Conservation (phyloP, 2,113 vertebrate genomes). For the Pangasianodon hypophthalmus region DNA sequence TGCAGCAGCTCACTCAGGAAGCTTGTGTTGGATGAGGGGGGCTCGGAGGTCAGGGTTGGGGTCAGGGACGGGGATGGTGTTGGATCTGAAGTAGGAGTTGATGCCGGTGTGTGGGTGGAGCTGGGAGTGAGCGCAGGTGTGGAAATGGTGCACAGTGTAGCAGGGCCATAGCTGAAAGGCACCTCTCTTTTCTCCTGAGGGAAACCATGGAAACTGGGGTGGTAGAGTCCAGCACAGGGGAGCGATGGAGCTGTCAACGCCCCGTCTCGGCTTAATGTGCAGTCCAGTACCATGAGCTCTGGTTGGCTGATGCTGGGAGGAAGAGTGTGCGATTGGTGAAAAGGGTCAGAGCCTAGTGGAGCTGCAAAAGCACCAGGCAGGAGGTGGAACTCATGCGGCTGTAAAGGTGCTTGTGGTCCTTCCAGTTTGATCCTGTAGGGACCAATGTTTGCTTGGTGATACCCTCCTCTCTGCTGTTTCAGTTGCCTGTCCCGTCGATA, state of each 20-base stretch:
- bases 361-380: slow-evolving; percentile 46
- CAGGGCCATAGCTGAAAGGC: slow-evolving; percentile 51
- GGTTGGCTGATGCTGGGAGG: slow-evolving; percentile 54
- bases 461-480: slow-evolving; percentile 69
- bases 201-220: slow-evolving; percentile 54
- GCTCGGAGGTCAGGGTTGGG: slow-evolving; percentile 8
- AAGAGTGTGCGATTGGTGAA: slow-evolving; percentile 61
- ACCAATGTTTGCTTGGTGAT: slow-evolving; percentile 53
- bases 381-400: slow-evolving; percentile 58
- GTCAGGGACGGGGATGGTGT: slow-evolving; percentile 16
- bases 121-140: slow-evolving; percentile 47
- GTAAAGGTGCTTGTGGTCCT: slow-evolving; percentile 55
- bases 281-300: slow-evolving; percentile 60
- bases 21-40: background rate
- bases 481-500: slow-evolving; percentile 75
- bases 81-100: slow-evolving; percentile 43
- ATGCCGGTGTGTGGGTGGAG: slow-evolving; percentile 50
- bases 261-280: slow-evolving; percentile 54
- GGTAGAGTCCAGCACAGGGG: slow-evolving; percentile 61
- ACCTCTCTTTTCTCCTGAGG: slow-evolving; percentile 62
- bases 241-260: slow-evolving; percentile 53
- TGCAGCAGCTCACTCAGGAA: slow-evolving; percentile 71
- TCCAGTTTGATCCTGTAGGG: slow-evolving; percentile 70
- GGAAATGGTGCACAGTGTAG: slow-evolving; percentile 43
- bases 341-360: slow-evolving; percentile 56